Evolutionary conservation across 2,888 invertebrate genomes (phyloP).

Genomic region (Andrena bicolor): DNA sequence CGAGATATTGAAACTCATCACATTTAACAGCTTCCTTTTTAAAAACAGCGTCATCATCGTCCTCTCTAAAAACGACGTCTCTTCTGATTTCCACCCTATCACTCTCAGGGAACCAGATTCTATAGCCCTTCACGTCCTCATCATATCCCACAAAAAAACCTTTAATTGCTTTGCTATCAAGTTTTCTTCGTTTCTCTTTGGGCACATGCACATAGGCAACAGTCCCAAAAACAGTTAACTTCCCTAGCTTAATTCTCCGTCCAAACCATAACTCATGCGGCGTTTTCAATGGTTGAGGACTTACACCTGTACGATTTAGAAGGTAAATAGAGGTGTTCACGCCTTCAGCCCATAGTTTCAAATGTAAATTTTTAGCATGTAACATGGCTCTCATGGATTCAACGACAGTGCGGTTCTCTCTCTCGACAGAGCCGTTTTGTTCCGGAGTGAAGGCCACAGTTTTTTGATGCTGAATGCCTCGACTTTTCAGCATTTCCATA

Average conservation of each 20-base stretch:
- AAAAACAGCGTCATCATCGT: neutral
- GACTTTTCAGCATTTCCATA: too few species aligned
- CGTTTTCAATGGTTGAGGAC: neutral
- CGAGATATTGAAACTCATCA: too few species aligned
- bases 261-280: neutral
- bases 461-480: too few species aligned
- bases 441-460: too few species aligned
- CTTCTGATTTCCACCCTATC: conserved; percentile 16
- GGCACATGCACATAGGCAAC: conserved; percentile 17
- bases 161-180: conserved; percentile 14
- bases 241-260: neutral
- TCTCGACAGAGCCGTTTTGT: neutral
- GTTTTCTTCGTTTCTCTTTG: conserved; percentile 24
- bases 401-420: conserved; percentile 3
- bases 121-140: conserved; percentile 12
- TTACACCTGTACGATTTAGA: neutral
- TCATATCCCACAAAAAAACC: conserved; percentile 33
- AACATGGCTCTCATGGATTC: conserved; percentile 8
- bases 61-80: neutral
- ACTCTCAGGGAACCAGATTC: conserved; percentile 29
- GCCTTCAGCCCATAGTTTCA: conserved; percentile 3
- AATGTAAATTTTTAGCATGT: neutral
- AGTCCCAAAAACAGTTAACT: conserved; percentile 1
- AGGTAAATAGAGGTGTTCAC: conserved; percentile 1
- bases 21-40: too few species aligned